Evolutionary conservation across 2,888 invertebrate species (phyloP).

Genomic region (Perithous albicinctus): DNA sequence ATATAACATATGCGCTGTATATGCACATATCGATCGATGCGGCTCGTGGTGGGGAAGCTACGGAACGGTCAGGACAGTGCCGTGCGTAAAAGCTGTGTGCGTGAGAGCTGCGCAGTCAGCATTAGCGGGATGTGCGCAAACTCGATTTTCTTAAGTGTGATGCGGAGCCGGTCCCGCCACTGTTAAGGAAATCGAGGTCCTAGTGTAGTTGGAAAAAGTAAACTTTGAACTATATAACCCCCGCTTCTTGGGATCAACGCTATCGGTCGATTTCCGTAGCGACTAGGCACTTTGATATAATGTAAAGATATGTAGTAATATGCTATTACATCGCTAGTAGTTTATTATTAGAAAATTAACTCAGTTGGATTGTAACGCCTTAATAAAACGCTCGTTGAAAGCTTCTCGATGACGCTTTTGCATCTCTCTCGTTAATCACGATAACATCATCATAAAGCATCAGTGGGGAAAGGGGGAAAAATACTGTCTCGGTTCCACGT

Average conservation of each 20-base stretch:
- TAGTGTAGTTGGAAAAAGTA: too few relatives aligned
- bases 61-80: too few relatives aligned
- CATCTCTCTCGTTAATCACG: not conserved
- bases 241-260: slow-evolving; percentile 25
- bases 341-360: slow-evolving; percentile 11
- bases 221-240: slow-evolving; percentile 18
- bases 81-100: too few relatives aligned
- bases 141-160: too few relatives aligned
- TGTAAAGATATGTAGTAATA: slow-evolving; percentile 4
- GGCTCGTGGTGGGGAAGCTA: too few relatives aligned
- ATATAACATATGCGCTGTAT: too few relatives aligned
- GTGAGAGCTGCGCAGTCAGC: too few relatives aligned
- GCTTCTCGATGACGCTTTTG: not conserved
- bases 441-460: slow-evolving; percentile 19
- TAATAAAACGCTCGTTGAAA: not conserved
- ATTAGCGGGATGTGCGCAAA: too few relatives aligned
- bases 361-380: not conserved
- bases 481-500: slow-evolving; percentile 61
- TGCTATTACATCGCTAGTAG: slow-evolving; percentile 10
- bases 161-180: too few relatives aligned
- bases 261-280: slow-evolving; percentile 9
- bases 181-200: too few relatives aligned
- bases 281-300: slow-evolving; percentile 14
- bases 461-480: slow-evolving; percentile 10
- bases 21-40: too few relatives aligned